Evolutionary conservation across 92 coral and sea anemone species (phyloP).

Genomic region (Palythoa grandiflora): DNA sequence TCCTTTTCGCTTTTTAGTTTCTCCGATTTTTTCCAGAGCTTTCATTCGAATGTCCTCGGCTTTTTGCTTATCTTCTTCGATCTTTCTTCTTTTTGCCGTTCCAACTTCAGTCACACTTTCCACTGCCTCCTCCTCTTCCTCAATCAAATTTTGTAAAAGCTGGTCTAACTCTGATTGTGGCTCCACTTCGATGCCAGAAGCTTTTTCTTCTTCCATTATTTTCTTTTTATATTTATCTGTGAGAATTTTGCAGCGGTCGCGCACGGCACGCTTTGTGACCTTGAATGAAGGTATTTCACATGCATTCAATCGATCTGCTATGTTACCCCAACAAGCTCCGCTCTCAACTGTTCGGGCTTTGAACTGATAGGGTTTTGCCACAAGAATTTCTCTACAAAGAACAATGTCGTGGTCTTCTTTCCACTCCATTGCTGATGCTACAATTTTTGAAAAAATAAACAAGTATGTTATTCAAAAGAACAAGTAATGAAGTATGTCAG

Average conservation of each 20-base stretch:
- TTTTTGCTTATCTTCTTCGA: too few relatives aligned
- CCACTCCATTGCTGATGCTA: neutral
- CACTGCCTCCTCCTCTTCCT: too few relatives aligned
- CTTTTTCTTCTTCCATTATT: slow-evolving; percentile 13
- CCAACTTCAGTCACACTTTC: too few relatives aligned
- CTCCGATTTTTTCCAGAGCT: too few relatives aligned
- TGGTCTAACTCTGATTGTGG: too few relatives aligned
- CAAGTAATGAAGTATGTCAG: neutral
- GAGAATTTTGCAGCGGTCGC: slow-evolving; percentile 8
- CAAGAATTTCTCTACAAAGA: neutral
- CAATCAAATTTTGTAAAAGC: too few relatives aligned
- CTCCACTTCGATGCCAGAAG: neutral
- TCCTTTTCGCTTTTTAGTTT: too few relatives aligned
- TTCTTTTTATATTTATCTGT: slow-evolving; percentile 7
- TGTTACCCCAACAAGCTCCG: slow-evolving; percentile 1
- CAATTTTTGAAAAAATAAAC: neutral
- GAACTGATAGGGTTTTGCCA: slow-evolving; percentile 1
- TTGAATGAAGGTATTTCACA: neutral
- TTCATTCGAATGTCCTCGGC: too few relatives aligned
- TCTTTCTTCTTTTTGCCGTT: too few relatives aligned
- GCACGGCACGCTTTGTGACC: slow-evolving; percentile 23
- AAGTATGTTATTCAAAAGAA: neutral
- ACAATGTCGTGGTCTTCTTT: neutral
- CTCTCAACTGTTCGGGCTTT: slow-evolving; percentile 20
- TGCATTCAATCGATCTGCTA: slow-evolving; percentile 4